Evolutionary conservation across 2,113 vertebrate genomes (phyloP).

Genomic region (Agapornis roseicollis): DNA sequence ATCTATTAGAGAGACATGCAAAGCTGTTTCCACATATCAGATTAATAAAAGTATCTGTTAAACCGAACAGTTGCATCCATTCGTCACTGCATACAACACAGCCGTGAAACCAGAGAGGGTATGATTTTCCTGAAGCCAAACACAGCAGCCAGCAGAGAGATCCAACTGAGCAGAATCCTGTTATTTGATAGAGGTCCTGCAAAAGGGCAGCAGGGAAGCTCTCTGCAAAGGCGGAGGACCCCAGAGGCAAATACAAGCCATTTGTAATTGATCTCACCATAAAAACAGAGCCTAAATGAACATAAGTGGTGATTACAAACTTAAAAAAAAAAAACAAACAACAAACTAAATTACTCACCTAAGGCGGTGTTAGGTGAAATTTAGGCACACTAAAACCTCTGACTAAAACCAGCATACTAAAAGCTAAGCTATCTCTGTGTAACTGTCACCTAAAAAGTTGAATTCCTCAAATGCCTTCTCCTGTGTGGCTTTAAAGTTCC

Average conservation of each 20-base stretch:
- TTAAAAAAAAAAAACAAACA: fast-evolving
- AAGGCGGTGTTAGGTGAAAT: background rate
- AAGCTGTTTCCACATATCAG: conserved; percentile 6
- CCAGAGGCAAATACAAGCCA: background rate
- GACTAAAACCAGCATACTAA: background rate
- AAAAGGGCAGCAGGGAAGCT: background rate
- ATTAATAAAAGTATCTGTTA: background rate
- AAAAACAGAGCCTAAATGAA: background rate
- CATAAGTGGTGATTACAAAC: background rate
- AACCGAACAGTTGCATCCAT: background rate
- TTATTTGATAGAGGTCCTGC: background rate
- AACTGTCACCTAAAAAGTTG: background rate
- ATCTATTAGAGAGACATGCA: background rate
- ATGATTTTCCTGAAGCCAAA: background rate
- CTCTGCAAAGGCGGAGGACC: background rate
- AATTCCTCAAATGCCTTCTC: background rate
- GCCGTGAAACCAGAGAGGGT: background rate
- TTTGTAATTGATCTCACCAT: background rate
- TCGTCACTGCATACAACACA: background rate
- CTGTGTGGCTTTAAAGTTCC: background rate
- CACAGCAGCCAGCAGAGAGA: background rate
- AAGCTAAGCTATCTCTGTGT: background rate
- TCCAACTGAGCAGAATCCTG: background rate
- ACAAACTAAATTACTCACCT: background rate
- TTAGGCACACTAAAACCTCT: background rate